A percentile compares a stretch with the other conserved stretches of the same genome.
phyloP scores from a whole-genome alignment of 2,888 invertebrate genomes.

The Stenurella melanura region DNA sequence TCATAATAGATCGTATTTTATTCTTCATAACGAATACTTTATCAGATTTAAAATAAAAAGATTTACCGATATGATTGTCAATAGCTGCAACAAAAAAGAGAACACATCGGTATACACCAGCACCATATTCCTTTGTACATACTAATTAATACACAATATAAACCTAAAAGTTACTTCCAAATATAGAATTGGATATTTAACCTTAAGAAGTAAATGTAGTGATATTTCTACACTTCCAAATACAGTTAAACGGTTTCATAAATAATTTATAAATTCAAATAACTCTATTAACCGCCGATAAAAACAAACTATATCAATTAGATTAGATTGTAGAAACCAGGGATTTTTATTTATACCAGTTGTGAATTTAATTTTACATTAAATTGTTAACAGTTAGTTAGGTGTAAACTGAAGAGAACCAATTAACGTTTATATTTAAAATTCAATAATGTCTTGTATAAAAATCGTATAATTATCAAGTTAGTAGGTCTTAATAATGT shows the following conservation, averaged over 20 bases:
- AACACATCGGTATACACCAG: background rate
- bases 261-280: slow-evolving; percentile 31
- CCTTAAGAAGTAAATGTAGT: slow-evolving; percentile 6
- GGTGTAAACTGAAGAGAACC: slow-evolving; percentile 7
- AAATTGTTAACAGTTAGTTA: slow-evolving; percentile 22
- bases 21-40: background rate
- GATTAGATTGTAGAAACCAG: slow-evolving; percentile 19
- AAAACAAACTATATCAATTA: slow-evolving; percentile 23
- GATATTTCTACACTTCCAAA: slow-evolving; percentile 27
- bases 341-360: background rate
- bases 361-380: slow-evolving; percentile 4
- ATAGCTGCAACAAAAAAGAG: background rate
- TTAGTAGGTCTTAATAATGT: slow-evolving; percentile 12
- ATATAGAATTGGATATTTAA: slow-evolving; percentile 8
- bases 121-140: background rate
- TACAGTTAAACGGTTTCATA: slow-evolving; percentile 27
- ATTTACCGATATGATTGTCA: slow-evolving; percentile 7
- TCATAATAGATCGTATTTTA: background rate
- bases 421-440: slow-evolving; percentile 12
- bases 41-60: slow-evolving; percentile 5
- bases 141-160: slow-evolving; percentile 14
- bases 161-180: background rate
- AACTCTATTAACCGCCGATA: slow-evolving; percentile 21
- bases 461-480: slow-evolving; percentile 27
- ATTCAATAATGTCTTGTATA: slow-evolving; percentile 10